Evolutionary conservation across 2,888 invertebrate species (phyloP).

Genomic region (Mellilla xanthometata): DNA sequence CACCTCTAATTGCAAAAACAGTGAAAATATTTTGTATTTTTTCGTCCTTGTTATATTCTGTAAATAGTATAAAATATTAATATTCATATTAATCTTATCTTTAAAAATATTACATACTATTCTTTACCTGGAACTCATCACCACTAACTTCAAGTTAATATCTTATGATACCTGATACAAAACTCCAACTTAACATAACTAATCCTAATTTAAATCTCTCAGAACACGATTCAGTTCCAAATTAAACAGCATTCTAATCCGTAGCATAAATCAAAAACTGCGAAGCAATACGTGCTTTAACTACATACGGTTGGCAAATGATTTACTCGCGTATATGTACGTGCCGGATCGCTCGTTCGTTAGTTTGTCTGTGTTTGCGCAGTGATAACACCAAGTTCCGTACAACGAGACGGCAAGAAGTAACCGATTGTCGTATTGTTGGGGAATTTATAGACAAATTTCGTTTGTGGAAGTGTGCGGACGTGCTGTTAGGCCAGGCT

Average conservation of each 20-base stretch:
- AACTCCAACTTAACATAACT: neutral
- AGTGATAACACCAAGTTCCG: conserved; percentile 19
- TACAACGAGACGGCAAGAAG: conserved; percentile 15
- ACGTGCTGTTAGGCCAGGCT: neutral
- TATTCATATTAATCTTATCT: no score
- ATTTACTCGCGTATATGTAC: conserved; percentile 37
- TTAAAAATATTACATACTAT: no score
- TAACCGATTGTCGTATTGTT: conserved; percentile 10
- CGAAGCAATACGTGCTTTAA: conserved; percentile 28
- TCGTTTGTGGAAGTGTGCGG: neutral
- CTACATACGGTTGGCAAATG: conserved; percentile 24
- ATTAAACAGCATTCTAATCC: conserved; percentile 31
- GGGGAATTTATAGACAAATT: conserved; percentile 4
- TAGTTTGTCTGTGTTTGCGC: conserved; percentile 24
- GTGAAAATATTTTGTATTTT: no score
- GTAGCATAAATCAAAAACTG: conserved; percentile 32
- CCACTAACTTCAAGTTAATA: neutral
- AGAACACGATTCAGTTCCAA: conserved; percentile 15
- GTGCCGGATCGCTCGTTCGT: conserved; percentile 26
- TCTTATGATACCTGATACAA: no score
- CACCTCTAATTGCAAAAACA: no score
- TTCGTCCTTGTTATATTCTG: no score
- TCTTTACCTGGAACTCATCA: neutral
- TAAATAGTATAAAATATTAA: no score
- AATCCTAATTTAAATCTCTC: conserved; percentile 6